Base-by-base conservation (phyloP, 2,888 invertebrate genomes). In the Drosophila colorata region DNA sequence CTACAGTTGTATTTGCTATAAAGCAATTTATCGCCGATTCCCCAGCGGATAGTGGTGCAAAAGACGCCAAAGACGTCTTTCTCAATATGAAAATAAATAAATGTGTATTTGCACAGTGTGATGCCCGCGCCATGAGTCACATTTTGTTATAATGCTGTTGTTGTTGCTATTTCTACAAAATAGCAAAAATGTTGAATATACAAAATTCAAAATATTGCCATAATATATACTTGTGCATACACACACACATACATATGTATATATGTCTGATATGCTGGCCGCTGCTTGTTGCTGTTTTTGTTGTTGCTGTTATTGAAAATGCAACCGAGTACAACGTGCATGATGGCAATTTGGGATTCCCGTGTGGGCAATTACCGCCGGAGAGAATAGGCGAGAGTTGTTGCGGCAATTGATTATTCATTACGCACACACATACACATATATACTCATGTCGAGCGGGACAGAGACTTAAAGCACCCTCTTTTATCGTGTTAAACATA, bases 271-370 rank as follows among this genome's bases (percentile, higher is more conserved):
- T 65, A 48, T 65, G 47, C n/a, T 40, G 43, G 23, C 43, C 31
- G 41, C 43, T 38, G 23, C 31, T 52, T 28, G 57, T n/a, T 41
- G 28, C 11, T 59, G 33, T 52, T 2, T 20, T 20, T 20, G 38
- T 60, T 80, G 44, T 61, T 46, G 41, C 11, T 53, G 41, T 9
- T 53, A 56, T 58, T 52, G 60, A 55, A 81, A 81, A 71, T 79
- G 78, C 83, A 81, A 33, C 33, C 25, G 31, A 60, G 52, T 64
- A 65, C 72, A 67, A 70, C 49, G 70, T 78, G 48, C 33, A 63
- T 48, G 63, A 77, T 67, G 71, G 78, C 60, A 69, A 63, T 87
- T 78, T 78, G 82, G 88, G 88, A 87, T 85, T 82, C 88, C 82
- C 82, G 65, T 78, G 82, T 81, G 85, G 85, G 75, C 69, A 78